phyloP scores from a whole-genome alignment of 2,797 vertebrate species.

The Sebastes reedi region DNA sequence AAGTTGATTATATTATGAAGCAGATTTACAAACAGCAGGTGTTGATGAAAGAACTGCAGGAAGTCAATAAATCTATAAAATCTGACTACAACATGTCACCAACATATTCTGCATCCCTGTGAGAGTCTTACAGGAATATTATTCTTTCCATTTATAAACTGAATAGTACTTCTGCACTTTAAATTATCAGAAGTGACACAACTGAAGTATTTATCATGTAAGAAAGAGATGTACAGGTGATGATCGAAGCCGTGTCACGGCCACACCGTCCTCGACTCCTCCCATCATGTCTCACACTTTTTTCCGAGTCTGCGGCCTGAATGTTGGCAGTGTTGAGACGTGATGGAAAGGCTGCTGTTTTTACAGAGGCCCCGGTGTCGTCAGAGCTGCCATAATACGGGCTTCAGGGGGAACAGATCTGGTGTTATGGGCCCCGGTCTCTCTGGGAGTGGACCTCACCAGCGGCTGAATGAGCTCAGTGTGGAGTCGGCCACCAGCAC shows the following conservation, averaged over 20 bases:
- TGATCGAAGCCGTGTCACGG: not conserved
- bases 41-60: not conserved
- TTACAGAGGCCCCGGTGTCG: slow-evolving; percentile 58
- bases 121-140: not conserved
- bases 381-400: slow-evolving; percentile 54
- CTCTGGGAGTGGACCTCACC: slow-evolving; percentile 56
- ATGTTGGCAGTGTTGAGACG: slow-evolving; percentile 69
- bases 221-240: not conserved
- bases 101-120: not conserved
- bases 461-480: slow-evolving; percentile 69
- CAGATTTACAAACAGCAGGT: not conserved
- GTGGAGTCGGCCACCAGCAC: slow-evolving; percentile 36
- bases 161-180: not conserved
- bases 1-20: not conserved
- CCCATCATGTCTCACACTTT: slow-evolving; percentile 28
- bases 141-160: not conserved
- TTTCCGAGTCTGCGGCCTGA: slow-evolving; percentile 34
- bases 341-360: slow-evolving; percentile 63
- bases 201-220: not conserved
- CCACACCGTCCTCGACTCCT: not conserved
- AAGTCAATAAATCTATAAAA: not conserved
- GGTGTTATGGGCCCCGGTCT: slow-evolving; percentile 62
- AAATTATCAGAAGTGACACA: not conserved
- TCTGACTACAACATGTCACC: not conserved
- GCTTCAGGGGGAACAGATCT: slow-evolving; percentile 61